Conservation (phyloP, 2,888 invertebrate genomes). For the Drosophila prolongata region DNA sequence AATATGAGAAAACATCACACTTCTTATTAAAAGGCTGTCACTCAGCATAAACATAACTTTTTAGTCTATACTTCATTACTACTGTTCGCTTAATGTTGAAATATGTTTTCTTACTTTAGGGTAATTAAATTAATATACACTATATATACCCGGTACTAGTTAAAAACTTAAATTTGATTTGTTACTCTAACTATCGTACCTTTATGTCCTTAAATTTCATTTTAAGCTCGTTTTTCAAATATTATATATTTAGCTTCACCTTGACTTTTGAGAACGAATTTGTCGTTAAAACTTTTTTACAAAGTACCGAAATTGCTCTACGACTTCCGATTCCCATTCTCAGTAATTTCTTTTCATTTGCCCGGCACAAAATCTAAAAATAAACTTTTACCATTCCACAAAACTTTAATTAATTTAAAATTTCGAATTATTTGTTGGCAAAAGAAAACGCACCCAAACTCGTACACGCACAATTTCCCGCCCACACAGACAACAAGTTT, state of each 20-base stretch:
- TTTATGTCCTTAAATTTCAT: too few species aligned
- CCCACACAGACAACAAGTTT: slow-evolving; percentile 9
- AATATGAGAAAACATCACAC: neutral
- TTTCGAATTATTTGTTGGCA: slow-evolving; percentile 27
- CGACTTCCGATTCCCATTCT: neutral
- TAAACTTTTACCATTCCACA: slow-evolving; percentile 22
- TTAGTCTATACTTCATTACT: too few species aligned
- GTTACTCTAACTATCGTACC: too few species aligned
- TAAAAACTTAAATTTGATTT: too few species aligned
- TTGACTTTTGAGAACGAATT: neutral
- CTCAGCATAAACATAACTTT: neutral
- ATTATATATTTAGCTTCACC: neutral
- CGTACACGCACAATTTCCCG: slow-evolving; percentile 1
- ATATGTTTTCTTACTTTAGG: too few species aligned
- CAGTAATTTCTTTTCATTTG: slow-evolving; percentile 14
- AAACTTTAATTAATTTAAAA: slow-evolving; percentile 38
- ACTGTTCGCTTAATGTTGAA: too few species aligned
- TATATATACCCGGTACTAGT: too few species aligned
- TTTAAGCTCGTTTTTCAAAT: too few species aligned
- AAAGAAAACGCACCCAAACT: neutral
- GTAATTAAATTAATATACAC: too few species aligned
- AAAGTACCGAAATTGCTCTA: neutral
- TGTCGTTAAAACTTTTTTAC: neutral
- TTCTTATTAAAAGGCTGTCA: neutral
- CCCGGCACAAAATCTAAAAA: neutral